A percentile compares a stretch with the other conserved stretches of the same genome.
phyloP scores from a whole-genome alignment of 2,113 vertebrate genomes.

The Recurvirostra avosetta region DNA sequence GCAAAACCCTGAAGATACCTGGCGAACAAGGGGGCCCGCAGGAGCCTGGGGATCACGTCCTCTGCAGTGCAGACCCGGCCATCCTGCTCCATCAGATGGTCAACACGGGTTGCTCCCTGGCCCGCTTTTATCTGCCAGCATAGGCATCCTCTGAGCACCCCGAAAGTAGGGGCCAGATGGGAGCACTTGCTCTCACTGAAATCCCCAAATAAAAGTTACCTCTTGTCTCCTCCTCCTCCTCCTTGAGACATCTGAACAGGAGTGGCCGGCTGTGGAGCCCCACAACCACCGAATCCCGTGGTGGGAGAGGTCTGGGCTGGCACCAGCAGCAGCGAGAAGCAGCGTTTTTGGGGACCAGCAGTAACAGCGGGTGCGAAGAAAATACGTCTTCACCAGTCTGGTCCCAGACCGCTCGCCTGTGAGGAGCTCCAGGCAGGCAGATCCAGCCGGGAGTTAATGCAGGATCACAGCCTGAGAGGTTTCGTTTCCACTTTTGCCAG shows the following conservation, averaged over 20 bases:
- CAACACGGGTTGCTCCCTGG: background rate
- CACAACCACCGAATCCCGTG: background rate
- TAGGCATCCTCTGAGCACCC: background rate
- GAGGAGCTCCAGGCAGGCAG: background rate
- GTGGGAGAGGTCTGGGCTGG: background rate
- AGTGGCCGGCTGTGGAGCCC: background rate
- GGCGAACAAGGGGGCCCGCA: background rate
- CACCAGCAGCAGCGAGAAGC: background rate
- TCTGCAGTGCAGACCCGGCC: fast-evolving
- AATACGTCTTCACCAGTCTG: background rate
- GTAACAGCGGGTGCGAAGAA: background rate
- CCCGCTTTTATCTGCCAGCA: background rate
- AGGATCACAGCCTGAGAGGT: constrained; percentile 11
- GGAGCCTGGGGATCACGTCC: background rate
- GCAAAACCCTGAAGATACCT: background rate
- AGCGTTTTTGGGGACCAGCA: background rate
- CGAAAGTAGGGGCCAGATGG: background rate
- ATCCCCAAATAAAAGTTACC: background rate
- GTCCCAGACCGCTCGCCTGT: background rate
- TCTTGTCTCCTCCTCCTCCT: background rate
- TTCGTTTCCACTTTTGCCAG: constrained; percentile 6
- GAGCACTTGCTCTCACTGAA: background rate
- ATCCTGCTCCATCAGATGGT: background rate
- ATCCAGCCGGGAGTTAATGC: background rate
- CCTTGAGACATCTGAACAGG: background rate